Evolutionary conservation across 1,140 invertebrate species (phyloP), one percentile per base, ranked within the genome.

Genomic region (Oedothorax gibbosus): DNA sequence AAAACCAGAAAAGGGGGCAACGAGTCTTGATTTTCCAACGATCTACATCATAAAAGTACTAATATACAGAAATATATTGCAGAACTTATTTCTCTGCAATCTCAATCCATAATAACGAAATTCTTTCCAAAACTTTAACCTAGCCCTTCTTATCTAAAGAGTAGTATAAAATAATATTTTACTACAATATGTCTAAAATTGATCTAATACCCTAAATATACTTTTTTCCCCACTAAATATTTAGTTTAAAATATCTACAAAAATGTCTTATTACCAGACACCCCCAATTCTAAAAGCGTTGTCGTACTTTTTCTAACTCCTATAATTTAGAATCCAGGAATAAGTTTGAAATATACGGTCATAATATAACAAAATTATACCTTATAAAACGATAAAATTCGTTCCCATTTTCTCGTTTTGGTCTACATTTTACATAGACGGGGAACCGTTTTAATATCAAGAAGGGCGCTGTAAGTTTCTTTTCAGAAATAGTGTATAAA

Each of bases 331-430:
- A 15, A 14, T 79, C 56, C 54, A 65, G 77, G 56, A 79, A 79
- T 79, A 79, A 79, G 77, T 68, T 79, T 79, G 77, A 79, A 79
- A 79, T 79, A 66, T 79, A 79, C 64, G 64, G 76, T 64, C 76
- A 21, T 79, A 79, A 79, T 79, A 79, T 50, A 50, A 60, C 76
- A 79, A 79, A 79, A 79, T 79, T 79, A 79, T 79, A 79, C 51
- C 51, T 53, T 79, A 79, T 79, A 79, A 79, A 79, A 68, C 77
- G 77, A 79, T 79, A 79, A 79, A 79, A 53, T 21, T 20, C 49
- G 18, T 15, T n/a, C 69, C 77, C 15, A 51, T n/a, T 54, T 77
- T 56, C 64, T 68, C 64, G 49, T 53, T 68, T 71, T 68, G 62
- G 77, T 56, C 77, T 79, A 79, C 51, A 54, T 35, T 21, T 79